A percentile compares a stretch with the other conserved stretches of the same genome.
These are phyloP conservation scores for Sarcophaga caerulescens DNA, from an alignment of 2,888 invertebrate species.

Conservation along the genomic window DNA sequence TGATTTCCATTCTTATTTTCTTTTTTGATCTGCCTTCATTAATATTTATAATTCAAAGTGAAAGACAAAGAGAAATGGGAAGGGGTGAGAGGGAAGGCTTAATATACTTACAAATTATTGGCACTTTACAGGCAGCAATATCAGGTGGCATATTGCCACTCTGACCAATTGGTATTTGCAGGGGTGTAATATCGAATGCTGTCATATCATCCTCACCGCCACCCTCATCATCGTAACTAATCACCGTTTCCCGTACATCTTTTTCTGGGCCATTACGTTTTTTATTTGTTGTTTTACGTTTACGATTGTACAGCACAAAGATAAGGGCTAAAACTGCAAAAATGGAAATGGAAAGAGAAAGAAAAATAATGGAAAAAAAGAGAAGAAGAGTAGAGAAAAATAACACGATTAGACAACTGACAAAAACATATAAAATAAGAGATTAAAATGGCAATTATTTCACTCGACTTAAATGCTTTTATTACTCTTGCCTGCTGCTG, in stretches of 20 bases:
- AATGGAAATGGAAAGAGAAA: slow-evolving; percentile 5
- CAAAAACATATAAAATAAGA: background rate
- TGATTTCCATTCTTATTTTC: background rate
- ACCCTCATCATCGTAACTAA: slow-evolving; percentile 99
- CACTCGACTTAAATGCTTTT: background rate
- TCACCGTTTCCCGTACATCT: slow-evolving; percentile 99
- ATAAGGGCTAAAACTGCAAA: slow-evolving; percentile 92
- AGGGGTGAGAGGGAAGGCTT: background rate
- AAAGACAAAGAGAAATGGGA: background rate
- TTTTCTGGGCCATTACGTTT: slow-evolving; percentile 98
- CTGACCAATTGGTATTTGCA: slow-evolving; percentile 95
- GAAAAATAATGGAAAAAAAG: background rate
- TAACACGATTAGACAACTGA: background rate
- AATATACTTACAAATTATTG: slow-evolving; percentile 77
- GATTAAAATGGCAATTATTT: background rate
- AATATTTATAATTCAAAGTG: background rate
- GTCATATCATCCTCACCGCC: slow-evolving; percentile 99
- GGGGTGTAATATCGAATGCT: slow-evolving; percentile 98
- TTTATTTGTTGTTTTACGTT: slow-evolving; percentile 90
- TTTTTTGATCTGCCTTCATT: background rate
- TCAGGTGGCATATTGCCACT: slow-evolving; percentile 91
- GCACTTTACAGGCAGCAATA: slow-evolving; percentile 89
- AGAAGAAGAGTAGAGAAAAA: background rate
- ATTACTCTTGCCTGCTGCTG: background rate
- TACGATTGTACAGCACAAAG: slow-evolving; percentile 97